phyloP scores from a whole-genome alignment of 2,888 invertebrate genomes.

The Artemia sp. region DNA sequence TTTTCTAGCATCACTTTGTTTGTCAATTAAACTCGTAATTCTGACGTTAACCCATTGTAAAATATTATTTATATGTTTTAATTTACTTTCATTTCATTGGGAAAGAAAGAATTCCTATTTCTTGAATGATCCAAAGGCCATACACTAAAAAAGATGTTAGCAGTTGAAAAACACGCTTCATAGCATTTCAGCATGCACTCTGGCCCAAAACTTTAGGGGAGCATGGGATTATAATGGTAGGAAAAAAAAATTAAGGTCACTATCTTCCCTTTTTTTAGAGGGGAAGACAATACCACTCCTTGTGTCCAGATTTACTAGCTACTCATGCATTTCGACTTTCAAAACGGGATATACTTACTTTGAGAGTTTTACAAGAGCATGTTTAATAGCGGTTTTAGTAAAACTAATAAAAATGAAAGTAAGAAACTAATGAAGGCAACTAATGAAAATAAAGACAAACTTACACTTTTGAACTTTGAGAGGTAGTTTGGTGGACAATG shows the following conservation, averaged over 20 bases:
- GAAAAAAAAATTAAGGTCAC: neutral
- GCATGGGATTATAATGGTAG: neutral
- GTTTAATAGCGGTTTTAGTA: neutral
- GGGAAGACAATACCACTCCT: neutral
- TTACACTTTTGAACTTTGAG: slow-evolving; percentile 66
- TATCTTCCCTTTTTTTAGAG: neutral
- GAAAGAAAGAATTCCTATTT: no score
- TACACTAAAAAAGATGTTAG: no score
- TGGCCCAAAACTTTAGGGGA: neutral
- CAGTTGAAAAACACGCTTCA: no score
- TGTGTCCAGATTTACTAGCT: neutral
- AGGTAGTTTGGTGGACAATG: slow-evolving; percentile 84
- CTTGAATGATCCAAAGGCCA: no score
- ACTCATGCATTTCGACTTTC: neutral
- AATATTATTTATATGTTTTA: no score
- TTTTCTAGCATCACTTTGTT: no score
- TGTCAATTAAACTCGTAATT: no score
- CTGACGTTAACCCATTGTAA: no score
- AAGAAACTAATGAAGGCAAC: no score
- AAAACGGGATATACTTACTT: neutral
- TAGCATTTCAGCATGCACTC: no score
- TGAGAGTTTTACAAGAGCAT: neutral
- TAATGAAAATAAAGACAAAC: neutral
- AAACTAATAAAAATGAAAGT: no score
- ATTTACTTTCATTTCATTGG: no score